Base-by-base conservation (phyloP, 2,113 vertebrate species). In the Saiga tatarica region DNA sequence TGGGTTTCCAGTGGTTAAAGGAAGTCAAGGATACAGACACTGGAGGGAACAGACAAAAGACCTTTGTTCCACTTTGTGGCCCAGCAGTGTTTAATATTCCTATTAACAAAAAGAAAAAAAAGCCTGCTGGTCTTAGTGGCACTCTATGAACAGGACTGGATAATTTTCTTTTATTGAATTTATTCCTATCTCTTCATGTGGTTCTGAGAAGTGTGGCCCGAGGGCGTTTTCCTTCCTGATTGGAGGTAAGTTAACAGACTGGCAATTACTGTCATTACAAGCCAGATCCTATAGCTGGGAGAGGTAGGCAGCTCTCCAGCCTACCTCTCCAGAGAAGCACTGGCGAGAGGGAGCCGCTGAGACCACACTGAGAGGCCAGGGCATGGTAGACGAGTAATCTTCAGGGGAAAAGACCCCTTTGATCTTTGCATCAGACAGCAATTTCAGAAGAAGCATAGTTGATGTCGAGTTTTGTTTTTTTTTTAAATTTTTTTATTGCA, bases 161-260 rank as follows among this genome's bases (percentile, higher is more conserved):
- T 85, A 74, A 13, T 93, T 84, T 94, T 93, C n/a, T 93, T 89
- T 79, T 53, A 84, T 36, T 52, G 59, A 90, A 83, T 89, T 91
- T n/a, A 55, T 89, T 92, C 81, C 47, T 59, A 6, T 79, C 30
- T 93, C 78, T 94, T 84, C 93, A 33, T 2, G n/a, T 83, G 89
- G 92, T 96, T 97, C 94, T 97, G 62, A 96, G 92, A 85, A 97
- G 95, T 89, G 92, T 96, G 85, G 62, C 92, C 87, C 39, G 87
- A 97, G 97, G 97, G 97, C 92, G 94, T 71, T 97, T 97, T 96
- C 94, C 5, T 39, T 88, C 96, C 79, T 96, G 81, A 52, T 76
- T 87, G 88, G 92, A 97, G 97, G 95, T 97, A 96, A 74, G 39
- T 82, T 50, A 67, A 50, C 87, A 96, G 62, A 52, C 7, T 36